Percentiles rank a stretch among this genome's conserved stretches.
Evolutionary conservation across 2,113 vertebrate genomes (phyloP).

Genomic region (Perognathus longimembris): DNA sequence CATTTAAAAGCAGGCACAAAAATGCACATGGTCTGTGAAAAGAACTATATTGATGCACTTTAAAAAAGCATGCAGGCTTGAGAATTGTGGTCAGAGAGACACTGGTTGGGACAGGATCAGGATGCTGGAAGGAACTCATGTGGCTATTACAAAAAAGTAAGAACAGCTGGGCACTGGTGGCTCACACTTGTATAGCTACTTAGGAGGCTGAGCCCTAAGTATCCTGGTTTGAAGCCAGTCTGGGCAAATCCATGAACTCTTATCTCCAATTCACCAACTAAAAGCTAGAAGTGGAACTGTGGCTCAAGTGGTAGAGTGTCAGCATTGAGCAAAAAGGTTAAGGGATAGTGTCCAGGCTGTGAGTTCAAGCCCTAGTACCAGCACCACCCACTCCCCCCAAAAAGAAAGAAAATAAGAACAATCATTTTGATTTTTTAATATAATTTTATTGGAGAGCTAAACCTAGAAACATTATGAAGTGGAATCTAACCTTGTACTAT

Average conservation of each 20-base stretch:
- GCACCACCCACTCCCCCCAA: no score
- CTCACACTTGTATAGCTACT: no score
- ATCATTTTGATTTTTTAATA: not conserved
- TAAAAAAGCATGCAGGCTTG: not conserved
- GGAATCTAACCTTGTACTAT: not conserved
- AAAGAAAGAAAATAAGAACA: not conserved
- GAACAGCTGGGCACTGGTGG: no score
- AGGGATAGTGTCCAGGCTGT: no score
- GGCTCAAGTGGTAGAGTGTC: no score
- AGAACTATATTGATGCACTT: conserved; percentile 28
- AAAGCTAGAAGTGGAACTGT: no score
- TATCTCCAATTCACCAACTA: no score
- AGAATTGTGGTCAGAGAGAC: not conserved
- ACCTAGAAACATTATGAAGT: not conserved
- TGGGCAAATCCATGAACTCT: no score
- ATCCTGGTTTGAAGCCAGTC: no score
- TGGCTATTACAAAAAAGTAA: not conserved
- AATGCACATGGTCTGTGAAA: conserved; percentile 1
- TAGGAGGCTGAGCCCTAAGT: no score
- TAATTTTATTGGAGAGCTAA: not conserved
- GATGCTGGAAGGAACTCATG: not conserved
- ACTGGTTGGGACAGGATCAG: not conserved
- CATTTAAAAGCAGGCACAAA: conserved; percentile 60
- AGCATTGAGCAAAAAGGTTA: no score
- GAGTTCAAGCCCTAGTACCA: no score